Evolutionary conservation across 23 tunicate genomes (phyloP).

Genomic region (Oikopleura dioica): DNA sequence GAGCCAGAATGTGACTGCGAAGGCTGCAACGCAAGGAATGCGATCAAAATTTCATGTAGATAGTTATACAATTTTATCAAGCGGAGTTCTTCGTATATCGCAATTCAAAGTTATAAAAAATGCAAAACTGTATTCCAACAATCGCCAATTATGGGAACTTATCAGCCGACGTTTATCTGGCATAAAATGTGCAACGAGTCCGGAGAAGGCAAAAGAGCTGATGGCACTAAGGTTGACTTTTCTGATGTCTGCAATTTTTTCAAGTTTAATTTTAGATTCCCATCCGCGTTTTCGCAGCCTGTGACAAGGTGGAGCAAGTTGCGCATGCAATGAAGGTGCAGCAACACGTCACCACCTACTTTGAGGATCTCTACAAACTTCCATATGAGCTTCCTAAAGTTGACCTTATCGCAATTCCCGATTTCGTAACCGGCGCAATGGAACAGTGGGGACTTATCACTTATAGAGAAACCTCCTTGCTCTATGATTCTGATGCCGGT

Average conservation of each 20-base stretch:
- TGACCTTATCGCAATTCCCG: constrained; percentile 74
- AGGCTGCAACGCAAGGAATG: no score
- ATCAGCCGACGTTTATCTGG: not conserved
- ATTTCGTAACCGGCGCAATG: constrained; percentile 98
- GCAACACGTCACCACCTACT: constrained; percentile 17
- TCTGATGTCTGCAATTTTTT: no score
- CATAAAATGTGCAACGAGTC: not conserved
- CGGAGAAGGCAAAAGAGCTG: no score
- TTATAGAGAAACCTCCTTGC: constrained; percentile 13
- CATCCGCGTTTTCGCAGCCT: constrained; percentile 32
- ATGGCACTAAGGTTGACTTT: no score
- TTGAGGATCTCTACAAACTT: constrained; percentile 38
- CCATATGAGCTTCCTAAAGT: constrained; percentile 60
- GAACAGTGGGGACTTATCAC: constrained; percentile 96
- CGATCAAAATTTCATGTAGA: no score
- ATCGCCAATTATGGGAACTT: constrained; percentile 13
- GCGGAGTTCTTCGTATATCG: no score
- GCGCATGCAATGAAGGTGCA: constrained; percentile 37
- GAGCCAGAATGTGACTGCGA: no score
- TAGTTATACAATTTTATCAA: no score
- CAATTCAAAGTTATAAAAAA: no score
- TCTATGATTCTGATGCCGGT: not conserved
- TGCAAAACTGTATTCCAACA: not conserved
- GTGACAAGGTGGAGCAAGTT: constrained; percentile 33
- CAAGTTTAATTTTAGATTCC: no score